These are phyloP conservation scores for Acleris literana DNA, from an alignment of 2,888 invertebrate species.

Conservation along the genomic window DNA sequence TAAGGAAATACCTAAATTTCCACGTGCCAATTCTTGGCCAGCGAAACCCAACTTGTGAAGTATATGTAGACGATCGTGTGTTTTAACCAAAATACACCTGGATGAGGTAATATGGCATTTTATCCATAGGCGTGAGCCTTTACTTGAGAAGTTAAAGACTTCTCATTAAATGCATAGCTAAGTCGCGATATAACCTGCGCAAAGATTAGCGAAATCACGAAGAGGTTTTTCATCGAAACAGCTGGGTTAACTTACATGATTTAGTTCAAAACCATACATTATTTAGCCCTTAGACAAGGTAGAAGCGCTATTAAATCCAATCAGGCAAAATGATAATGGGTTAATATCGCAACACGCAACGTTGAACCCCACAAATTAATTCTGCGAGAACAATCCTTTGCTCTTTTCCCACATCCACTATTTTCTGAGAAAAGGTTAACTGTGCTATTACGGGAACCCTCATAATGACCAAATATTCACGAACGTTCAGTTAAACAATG, in stretches of 20 bases:
- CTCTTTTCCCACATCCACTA: constrained; percentile 46
- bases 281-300: constrained; percentile 25
- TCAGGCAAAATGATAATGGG: constrained; percentile 32
- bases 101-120: no score
- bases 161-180: no score
- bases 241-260: background rate
- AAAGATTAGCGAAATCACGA: constrained; percentile 1
- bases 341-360: constrained; percentile 33
- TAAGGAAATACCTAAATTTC: background rate
- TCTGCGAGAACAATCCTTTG: constrained; percentile 42
- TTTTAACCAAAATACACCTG: constrained; percentile 1
- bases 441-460: constrained; percentile 23
- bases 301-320: constrained; percentile 30
- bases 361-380: constrained; percentile 39
- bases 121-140: no score
- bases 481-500: background rate
- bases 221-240: constrained; percentile 6
- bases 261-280: constrained; percentile 21
- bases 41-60: no score
- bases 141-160: no score
- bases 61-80: no score
- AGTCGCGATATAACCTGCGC: no score
- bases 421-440: constrained; percentile 45
- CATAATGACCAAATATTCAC: constrained; percentile 21
- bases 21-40: background rate